These are phyloP conservation scores for Zygothrica quintamaculata DNA, from an alignment of 2,888 invertebrate genomes.

Conservation along the genomic window DNA sequence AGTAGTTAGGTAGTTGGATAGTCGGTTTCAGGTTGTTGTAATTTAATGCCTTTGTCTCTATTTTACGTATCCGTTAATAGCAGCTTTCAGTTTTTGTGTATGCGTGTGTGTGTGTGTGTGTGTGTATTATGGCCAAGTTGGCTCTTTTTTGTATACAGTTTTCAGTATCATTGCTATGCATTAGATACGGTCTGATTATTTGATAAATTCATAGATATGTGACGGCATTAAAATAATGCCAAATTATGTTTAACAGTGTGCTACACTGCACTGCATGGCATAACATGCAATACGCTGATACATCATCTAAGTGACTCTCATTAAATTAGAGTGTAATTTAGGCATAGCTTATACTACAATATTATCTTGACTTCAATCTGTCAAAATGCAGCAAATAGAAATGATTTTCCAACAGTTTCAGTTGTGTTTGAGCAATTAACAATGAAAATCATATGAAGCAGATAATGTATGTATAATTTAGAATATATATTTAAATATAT, in stretches of 20 bases:
- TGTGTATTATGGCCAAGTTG: conserved; percentile 43
- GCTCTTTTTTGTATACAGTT: conserved; percentile 11
- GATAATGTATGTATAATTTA: too few relatives aligned
- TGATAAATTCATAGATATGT: conserved; percentile 74
- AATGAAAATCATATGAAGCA: too few relatives aligned
- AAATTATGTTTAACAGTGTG: conserved; percentile 42
- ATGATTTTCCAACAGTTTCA: too few relatives aligned
- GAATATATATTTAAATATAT: too few relatives aligned
- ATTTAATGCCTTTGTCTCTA: conserved; percentile 70
- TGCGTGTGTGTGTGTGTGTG: conserved; percentile 11
- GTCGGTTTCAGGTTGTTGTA: conserved; percentile 42
- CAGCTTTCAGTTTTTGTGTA: conserved; percentile 38
- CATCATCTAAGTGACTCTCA: too few relatives aligned
- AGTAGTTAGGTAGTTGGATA: conserved; percentile 17
- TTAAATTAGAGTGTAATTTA: too few relatives aligned
- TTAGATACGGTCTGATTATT: conserved; percentile 77
- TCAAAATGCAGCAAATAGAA: too few relatives aligned
- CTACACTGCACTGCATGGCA: conserved; percentile 10
- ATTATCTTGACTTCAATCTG: too few relatives aligned
- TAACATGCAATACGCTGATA: too few relatives aligned
- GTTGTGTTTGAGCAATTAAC: too few relatives aligned
- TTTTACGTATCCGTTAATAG: conserved; percentile 50
- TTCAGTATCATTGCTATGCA: conserved; percentile 66
- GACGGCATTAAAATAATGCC: conserved; percentile 60
- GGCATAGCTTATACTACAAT: too few relatives aligned